These are phyloP conservation scores for Thermophis baileyi DNA, from an alignment of 2,113 vertebrate genomes.

Conservation along the genomic window DNA sequence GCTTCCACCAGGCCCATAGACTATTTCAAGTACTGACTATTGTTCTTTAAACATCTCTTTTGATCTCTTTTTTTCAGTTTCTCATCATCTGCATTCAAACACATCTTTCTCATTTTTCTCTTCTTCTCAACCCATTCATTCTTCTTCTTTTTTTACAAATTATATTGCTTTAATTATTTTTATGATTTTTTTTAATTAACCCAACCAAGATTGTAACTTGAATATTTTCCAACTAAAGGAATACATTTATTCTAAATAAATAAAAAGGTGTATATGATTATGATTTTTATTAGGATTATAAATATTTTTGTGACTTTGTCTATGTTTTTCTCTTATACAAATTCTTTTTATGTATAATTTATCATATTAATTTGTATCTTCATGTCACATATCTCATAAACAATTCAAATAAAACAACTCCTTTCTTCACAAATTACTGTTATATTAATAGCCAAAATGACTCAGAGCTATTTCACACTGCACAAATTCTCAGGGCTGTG, in stretches of 20 bases:
- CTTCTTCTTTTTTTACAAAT: not conserved
- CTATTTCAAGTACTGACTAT: not conserved
- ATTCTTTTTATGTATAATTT: not conserved
- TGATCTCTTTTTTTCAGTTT: not conserved
- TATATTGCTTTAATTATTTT: not conserved
- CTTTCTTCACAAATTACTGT: conserved; percentile 41
- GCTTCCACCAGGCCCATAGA: not conserved
- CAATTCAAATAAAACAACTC: conserved; percentile 34
- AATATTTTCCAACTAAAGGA: not conserved
- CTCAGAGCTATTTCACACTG: conserved; percentile 35
- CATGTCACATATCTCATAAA: conserved; percentile 33
- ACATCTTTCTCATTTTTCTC: not conserved
- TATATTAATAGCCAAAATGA: conserved; percentile 59
- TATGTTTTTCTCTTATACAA: not conserved
- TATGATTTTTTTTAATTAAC: not conserved
- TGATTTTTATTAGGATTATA: not conserved
- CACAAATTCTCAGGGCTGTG: conserved; percentile 37
- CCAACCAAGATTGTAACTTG: not conserved
- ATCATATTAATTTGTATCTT: not conserved
- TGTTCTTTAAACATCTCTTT: not conserved
- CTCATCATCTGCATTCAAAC: not conserved
- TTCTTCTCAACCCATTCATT: not conserved
- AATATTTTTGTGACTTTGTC: not conserved
- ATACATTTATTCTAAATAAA: not conserved
- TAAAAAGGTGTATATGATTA: not conserved